Evolutionary conservation across 2,888 invertebrate genomes (phyloP).

Genomic region (Nomada fabriciana): DNA sequence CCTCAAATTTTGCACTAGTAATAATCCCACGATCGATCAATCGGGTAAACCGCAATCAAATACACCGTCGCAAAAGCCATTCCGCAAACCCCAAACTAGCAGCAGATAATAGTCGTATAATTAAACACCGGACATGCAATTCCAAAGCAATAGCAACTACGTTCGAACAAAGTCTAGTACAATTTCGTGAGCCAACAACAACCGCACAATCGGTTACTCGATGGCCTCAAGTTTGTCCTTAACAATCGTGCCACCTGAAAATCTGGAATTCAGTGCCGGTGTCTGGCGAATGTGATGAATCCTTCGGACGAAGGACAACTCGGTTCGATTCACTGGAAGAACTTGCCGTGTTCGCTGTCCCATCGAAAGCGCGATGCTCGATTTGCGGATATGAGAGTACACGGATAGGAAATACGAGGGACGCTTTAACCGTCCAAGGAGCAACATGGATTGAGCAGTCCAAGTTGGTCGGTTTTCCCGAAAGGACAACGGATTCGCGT

Average conservation of each 20-base stretch:
- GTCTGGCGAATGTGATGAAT: not conserved
- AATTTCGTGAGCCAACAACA: too few relatives aligned
- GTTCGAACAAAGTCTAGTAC: not conserved
- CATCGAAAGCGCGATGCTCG: conserved; percentile 32
- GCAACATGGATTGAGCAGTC: conserved; percentile 63
- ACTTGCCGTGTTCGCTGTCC: conserved; percentile 1
- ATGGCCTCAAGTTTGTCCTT: not conserved
- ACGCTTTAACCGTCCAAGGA: conserved; percentile 75
- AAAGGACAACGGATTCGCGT: conserved; percentile 42
- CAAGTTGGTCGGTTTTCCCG: conserved; percentile 17
- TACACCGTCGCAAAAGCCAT: too few relatives aligned
- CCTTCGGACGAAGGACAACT: conserved; percentile 1
- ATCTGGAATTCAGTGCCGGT: not conserved
- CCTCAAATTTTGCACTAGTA: too few relatives aligned
- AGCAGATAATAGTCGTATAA: too few relatives aligned
- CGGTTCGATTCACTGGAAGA: not conserved
- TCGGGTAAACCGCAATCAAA: too few relatives aligned
- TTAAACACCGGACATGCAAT: too few relatives aligned
- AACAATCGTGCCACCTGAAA: not conserved
- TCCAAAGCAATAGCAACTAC: not conserved
- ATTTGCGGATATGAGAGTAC: conserved; percentile 43
- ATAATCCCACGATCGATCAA: too few relatives aligned
- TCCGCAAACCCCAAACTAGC: too few relatives aligned
- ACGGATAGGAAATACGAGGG: conserved; percentile 71
- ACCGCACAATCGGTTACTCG: not conserved